A percentile compares a stretch with the other conserved stretches of the same genome.
Evolutionary conservation across 1,140 invertebrate species (phyloP).

Genomic region (Heliconius hewitsoni): DNA sequence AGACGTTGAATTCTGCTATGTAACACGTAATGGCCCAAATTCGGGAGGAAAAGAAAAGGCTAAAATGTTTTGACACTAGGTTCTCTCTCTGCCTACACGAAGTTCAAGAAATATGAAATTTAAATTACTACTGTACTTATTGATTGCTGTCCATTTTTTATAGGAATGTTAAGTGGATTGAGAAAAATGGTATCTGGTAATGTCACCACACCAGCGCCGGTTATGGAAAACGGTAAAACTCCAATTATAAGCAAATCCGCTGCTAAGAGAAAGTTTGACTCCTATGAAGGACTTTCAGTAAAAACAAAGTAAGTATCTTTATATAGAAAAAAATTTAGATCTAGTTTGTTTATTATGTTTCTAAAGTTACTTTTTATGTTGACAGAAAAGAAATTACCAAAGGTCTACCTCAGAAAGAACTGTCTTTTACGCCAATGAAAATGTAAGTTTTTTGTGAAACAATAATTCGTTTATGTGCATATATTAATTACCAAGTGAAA

Average conservation of each 20-base stretch:
- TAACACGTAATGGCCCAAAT: too few relatives aligned
- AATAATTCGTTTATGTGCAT: too few relatives aligned
- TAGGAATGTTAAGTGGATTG: conserved; percentile 89
- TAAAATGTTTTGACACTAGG: too few relatives aligned
- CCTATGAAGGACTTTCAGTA: conserved; percentile 79
- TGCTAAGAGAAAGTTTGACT: conserved; percentile 72
- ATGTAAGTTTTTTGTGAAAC: conserved; percentile 54
- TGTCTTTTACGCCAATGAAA: conserved; percentile 76
- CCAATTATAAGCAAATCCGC: conserved; percentile 72
- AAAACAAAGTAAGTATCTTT: conserved; percentile 84
- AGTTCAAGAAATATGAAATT: too few relatives aligned
- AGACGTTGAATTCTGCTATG: too few relatives aligned
- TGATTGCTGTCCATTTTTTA: conserved; percentile 32
- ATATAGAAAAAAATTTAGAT: not conserved
- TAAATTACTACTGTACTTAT: too few relatives aligned
- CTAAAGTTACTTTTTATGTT: conserved; percentile 22
- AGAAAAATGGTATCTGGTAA: conserved; percentile 87
- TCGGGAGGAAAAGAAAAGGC: too few relatives aligned
- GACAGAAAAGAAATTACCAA: conserved; percentile 80
- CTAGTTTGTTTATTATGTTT: not conserved
- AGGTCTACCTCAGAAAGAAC: conserved; percentile 71
- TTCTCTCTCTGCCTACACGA: too few relatives aligned
- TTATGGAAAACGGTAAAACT: conserved; percentile 71
- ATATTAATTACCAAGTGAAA: too few relatives aligned
- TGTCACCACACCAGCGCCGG: conserved; percentile 68